Evolutionary conservation across 2,113 vertebrate species (phyloP).

Genomic region (Mastomys coucha): DNA sequence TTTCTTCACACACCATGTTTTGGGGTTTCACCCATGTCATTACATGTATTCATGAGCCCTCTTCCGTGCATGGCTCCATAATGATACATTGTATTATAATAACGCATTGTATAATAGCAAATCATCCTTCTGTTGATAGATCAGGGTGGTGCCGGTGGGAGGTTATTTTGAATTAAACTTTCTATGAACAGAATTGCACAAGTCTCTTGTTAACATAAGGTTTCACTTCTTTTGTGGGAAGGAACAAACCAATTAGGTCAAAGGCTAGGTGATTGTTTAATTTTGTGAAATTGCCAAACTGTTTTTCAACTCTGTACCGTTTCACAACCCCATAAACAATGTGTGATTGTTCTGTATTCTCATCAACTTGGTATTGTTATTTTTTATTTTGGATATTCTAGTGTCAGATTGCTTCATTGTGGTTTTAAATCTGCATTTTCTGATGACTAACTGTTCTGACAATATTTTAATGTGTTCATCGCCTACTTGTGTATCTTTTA

Average conservation of each 20-base stretch:
- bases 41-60: background rate
- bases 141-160: background rate
- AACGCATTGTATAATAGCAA: background rate
- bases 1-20: background rate
- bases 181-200: background rate
- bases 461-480: background rate
- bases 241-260: background rate
- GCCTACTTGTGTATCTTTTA: background rate
- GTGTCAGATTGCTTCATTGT: background rate
- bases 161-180: background rate
- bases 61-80: background rate
- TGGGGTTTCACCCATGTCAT: background rate
- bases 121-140: background rate
- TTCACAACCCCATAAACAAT: background rate
- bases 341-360: background rate
- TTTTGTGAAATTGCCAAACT: background rate
- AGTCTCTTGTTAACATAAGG: background rate
- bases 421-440: background rate
- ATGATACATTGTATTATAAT: background rate
- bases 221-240: constrained; percentile 17
- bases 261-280: background rate
- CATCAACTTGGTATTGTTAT: background rate
- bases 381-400: background rate
- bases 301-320: background rate
- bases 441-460: background rate